Conservation (phyloP, 2,797 vertebrate genomes). For the Falco rusticolus region DNA sequence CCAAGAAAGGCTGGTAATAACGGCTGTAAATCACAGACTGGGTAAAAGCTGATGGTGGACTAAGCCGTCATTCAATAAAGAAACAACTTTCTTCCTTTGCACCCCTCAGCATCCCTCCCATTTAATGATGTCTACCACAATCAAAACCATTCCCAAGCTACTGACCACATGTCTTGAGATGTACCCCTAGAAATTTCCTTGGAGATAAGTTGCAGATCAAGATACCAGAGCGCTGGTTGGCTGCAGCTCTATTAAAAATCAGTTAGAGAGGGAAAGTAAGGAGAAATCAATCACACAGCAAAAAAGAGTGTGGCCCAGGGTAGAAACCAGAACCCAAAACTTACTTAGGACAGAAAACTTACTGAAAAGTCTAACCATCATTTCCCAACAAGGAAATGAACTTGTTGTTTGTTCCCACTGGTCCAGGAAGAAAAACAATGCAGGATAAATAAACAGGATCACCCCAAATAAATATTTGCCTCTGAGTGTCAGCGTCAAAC, state of each 20-base stretch:
- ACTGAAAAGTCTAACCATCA: background rate
- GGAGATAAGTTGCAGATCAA: background rate
- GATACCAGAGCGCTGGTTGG: background rate
- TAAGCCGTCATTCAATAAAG: background rate
- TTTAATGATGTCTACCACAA: background rate
- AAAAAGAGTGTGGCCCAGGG: background rate
- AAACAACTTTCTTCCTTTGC: background rate
- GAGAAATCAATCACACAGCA: background rate
- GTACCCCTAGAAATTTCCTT: background rate
- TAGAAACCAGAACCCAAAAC: background rate
- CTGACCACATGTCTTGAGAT: background rate
- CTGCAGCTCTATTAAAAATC: background rate
- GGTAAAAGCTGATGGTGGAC: background rate
- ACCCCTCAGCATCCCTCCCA: background rate
- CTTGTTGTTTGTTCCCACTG: conserved; percentile 20
- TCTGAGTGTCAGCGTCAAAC: conserved; percentile 14
- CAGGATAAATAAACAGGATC: conserved; percentile 32
- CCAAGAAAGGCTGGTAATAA: background rate
- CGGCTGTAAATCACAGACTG: background rate
- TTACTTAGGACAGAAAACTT: background rate
- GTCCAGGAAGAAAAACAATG: conserved; percentile 36
- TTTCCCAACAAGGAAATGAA: conserved; percentile 23
- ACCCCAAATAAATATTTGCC: conserved; percentile 40
- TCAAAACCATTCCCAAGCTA: background rate
- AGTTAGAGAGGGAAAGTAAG: background rate